A percentile compares a stretch with the other conserved stretches of the same genome.
phyloP scores from a whole-genome alignment of 2,888 invertebrate species.

The Antheraea yamamai region DNA sequence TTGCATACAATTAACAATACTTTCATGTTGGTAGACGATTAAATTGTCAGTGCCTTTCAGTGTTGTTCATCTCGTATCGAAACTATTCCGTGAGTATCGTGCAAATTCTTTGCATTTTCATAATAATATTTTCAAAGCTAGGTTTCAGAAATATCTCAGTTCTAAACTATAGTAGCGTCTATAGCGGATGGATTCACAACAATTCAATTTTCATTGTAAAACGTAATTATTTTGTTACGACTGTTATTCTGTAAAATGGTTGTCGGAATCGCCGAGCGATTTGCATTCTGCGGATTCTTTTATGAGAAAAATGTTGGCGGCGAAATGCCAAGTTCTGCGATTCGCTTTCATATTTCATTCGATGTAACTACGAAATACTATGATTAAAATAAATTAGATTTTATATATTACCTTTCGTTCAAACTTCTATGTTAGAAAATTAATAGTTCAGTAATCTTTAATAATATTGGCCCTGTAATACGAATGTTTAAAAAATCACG shows the following conservation, averaged over 20 bases:
- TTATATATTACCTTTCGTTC: too few species aligned
- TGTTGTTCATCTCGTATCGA: too few species aligned
- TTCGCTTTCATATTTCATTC: not conserved
- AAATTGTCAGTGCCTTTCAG: too few species aligned
- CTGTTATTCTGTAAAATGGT: not conserved
- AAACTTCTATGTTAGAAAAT: not conserved
- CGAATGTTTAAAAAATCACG: too few species aligned
- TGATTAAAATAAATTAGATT: not conserved
- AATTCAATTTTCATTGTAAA: constrained; percentile 6
- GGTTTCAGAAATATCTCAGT: not conserved
- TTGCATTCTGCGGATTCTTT: not conserved
- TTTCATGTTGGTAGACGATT: too few species aligned
- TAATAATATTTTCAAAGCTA: not conserved
- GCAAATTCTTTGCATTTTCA: too few species aligned
- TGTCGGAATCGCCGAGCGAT: not conserved
- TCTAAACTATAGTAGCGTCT: not conserved
- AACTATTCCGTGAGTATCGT: too few species aligned
- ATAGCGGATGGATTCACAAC: not conserved
- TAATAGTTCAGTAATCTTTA: not conserved
- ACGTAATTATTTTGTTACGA: constrained; percentile 6
- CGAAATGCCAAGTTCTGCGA: not conserved
- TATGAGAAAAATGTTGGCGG: not conserved
- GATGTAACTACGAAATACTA: not conserved
- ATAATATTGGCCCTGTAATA: not conserved
- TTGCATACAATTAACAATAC: too few species aligned